A percentile compares a stretch with the other conserved stretches of the same genome.
Conservation (phyloP, 1,140 invertebrate species). For the Bombus pascuorum region DNA sequence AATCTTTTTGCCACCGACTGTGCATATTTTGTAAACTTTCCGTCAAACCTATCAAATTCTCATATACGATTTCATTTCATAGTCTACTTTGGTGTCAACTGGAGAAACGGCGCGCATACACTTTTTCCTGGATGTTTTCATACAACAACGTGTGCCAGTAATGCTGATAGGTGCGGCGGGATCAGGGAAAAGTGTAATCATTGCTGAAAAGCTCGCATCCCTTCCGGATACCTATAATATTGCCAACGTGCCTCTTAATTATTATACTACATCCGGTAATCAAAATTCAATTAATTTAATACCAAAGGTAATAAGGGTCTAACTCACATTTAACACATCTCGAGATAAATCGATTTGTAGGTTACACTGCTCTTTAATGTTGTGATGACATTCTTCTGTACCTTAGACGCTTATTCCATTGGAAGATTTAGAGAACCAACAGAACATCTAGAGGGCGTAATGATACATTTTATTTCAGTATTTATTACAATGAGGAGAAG, state of each 20-base stretch:
- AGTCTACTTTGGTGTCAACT: constrained; percentile 93
- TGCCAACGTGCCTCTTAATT: constrained; percentile 96
- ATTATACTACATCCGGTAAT: constrained; percentile 95
- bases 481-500: too few species aligned
- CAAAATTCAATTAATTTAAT: neutral
- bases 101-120: constrained; percentile 94
- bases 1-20: too few species aligned
- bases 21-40: neutral
- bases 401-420: too few species aligned
- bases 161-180: constrained; percentile 96
- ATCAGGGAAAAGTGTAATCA: constrained; percentile 93
- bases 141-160: constrained; percentile 91
- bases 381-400: too few species aligned
- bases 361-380: too few species aligned
- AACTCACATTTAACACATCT: too few species aligned
- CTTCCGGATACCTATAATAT: constrained; percentile 91
- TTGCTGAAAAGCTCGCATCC: constrained; percentile 91
- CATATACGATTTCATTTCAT: constrained; percentile 41
- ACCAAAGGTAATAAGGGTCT: too few species aligned
- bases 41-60: neutral
- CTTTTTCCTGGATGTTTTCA: constrained; percentile 94
- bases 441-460: too few species aligned
- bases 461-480: too few species aligned
- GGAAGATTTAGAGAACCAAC: too few species aligned
- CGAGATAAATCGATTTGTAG: too few species aligned